phyloP scores from a whole-genome alignment of 2,888 invertebrate genomes.

The Diarsia mendica region DNA sequence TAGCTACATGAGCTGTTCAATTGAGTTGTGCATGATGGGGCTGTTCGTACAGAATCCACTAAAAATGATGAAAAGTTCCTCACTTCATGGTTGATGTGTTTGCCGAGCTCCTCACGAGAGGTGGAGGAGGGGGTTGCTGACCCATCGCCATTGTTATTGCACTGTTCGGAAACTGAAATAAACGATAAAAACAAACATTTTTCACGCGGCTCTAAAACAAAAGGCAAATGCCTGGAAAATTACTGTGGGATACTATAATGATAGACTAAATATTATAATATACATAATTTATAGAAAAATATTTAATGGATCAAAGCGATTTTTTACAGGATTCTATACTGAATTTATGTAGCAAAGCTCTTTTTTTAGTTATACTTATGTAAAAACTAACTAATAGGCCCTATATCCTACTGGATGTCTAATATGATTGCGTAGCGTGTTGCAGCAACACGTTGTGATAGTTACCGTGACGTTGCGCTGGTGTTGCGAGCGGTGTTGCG shows the following conservation, averaged over 20 bases:
- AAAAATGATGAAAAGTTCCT: slow-evolving; percentile 76
- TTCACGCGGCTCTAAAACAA: slow-evolving; percentile 63
- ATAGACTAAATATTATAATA: slow-evolving; percentile 64
- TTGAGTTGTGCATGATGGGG: slow-evolving; percentile 15
- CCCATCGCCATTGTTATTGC: slow-evolving; percentile 89
- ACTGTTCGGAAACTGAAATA: slow-evolving; percentile 89
- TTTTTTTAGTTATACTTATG: neutral
- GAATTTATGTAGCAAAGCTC: slow-evolving; percentile 2
- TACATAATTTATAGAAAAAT: slow-evolving; percentile 16
- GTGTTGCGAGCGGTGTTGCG: slow-evolving; percentile 84
- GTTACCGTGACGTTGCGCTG: slow-evolving; percentile 84
- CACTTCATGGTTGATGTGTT: slow-evolving; percentile 89
- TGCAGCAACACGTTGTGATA: slow-evolving; percentile 29
- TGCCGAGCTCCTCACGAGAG: slow-evolving; percentile 89
- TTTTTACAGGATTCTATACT: slow-evolving; percentile 6
- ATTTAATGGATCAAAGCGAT: neutral
- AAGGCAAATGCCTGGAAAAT: slow-evolving; percentile 36
- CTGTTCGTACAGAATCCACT: slow-evolving; percentile 66
- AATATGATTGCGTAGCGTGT: neutral
- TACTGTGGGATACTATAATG: slow-evolving; percentile 10
- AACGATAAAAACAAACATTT: slow-evolving; percentile 80
- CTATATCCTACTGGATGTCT: neutral
- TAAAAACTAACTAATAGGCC: slow-evolving; percentile 1
- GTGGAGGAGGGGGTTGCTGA: slow-evolving; percentile 89
- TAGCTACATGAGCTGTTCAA: neutral